Conservation (phyloP, 2,888 invertebrate genomes). For the Standfussiana lucernea region DNA sequence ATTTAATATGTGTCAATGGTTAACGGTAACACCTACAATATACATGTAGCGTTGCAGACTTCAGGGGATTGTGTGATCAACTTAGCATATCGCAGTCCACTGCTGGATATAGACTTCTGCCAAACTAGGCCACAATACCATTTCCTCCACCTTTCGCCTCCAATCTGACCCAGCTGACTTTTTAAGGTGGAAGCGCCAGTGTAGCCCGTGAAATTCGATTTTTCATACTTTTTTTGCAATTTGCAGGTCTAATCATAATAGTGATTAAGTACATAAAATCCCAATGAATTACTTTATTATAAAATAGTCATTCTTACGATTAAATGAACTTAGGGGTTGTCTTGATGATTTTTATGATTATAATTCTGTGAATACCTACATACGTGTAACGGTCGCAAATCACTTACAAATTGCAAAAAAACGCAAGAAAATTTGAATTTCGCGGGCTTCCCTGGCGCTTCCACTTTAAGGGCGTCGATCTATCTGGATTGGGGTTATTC, state of each 20-base stretch:
- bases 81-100: background rate
- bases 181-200: background rate
- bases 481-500: background rate
- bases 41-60: conserved; percentile 32
- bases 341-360: background rate
- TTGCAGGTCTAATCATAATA: background rate
- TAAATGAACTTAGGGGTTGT: background rate
- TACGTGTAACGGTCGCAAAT: background rate
- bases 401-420: background rate
- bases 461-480: background rate
- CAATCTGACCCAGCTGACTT: background rate
- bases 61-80: background rate
- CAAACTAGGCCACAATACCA: background rate
- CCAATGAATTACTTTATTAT: background rate
- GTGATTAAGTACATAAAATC: background rate
- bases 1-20: conserved; percentile 25
- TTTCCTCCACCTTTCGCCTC: background rate
- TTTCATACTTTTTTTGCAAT: background rate
- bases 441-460: background rate
- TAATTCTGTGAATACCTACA: background rate
- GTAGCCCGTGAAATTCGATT: background rate
- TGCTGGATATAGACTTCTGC: background rate
- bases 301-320: background rate
- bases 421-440: background rate
- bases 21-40: conserved; percentile 15